A percentile compares a stretch with the other conserved stretches of the same genome.
Conservation (phyloP, 2,888 invertebrate genomes). For the Sphaerophoria rueppellii region DNA sequence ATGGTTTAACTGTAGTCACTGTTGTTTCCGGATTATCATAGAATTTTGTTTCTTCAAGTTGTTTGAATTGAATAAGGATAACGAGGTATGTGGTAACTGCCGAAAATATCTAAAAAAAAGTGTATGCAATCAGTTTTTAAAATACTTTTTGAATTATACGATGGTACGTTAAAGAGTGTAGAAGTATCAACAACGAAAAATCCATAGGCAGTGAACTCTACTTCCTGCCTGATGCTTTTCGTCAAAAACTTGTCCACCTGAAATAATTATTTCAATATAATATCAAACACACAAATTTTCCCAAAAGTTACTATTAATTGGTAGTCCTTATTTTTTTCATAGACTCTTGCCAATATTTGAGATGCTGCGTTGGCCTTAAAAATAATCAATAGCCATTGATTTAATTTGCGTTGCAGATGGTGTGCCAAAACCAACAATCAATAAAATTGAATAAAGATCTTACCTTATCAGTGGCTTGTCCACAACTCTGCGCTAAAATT, state of each 20-base stretch:
- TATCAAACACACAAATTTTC: background rate
- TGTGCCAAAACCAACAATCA: background rate
- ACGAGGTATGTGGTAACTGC: slow-evolving; percentile 81
- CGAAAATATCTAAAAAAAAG: slow-evolving; percentile 78
- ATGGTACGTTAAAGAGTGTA: slow-evolving; percentile 80
- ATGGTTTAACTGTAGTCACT: too few species aligned
- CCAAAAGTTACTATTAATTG: slow-evolving; percentile 79
- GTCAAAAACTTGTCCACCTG: slow-evolving; percentile 81
- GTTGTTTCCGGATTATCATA: slow-evolving; percentile 71
- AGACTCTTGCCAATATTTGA: slow-evolving; percentile 79
- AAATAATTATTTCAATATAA: slow-evolving; percentile 8
- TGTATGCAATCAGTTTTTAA: background rate
- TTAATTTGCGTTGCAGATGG: background rate
- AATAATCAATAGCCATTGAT: background rate
- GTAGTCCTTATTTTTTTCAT: slow-evolving; percentile 79
- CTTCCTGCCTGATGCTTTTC: slow-evolving; percentile 81
- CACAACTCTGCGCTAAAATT: slow-evolving; percentile 78
- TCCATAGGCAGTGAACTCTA: slow-evolving; percentile 81
- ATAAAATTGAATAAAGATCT: slow-evolving; percentile 16
- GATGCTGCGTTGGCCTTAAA: slow-evolving; percentile 80
- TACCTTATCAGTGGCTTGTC: slow-evolving; percentile 78
- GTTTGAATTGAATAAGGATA: slow-evolving; percentile 81
- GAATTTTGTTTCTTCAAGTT: slow-evolving; percentile 80
- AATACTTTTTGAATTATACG: background rate
- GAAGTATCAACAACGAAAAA: slow-evolving; percentile 81